Percentiles rank a stretch among this genome's conserved stretches.
These are phyloP conservation scores for Hippocampus mohnikei DNA, from an alignment of 2,113 vertebrate species.

Conservation along the genomic window DNA sequence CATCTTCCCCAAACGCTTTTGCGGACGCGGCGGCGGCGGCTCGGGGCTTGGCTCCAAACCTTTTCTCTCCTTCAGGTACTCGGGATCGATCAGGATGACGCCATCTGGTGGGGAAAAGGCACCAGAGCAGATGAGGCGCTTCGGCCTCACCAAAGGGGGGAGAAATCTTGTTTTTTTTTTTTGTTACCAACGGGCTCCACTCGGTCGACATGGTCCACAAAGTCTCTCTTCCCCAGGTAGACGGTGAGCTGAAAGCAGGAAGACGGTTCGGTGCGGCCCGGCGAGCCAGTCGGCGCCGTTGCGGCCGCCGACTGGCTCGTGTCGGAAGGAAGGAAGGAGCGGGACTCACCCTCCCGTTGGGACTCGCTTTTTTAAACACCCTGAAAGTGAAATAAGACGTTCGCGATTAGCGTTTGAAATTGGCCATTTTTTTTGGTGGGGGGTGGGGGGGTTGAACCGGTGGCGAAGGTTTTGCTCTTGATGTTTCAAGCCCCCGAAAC, in stretches of 20 bases:
- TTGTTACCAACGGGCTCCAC: constrained; percentile 75
- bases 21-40: fast-evolving
- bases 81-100: constrained; percentile 90
- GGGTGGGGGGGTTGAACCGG: no score
- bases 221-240: constrained; percentile 79
- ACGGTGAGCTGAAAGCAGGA: constrained; percentile 68
- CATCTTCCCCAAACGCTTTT: not conserved
- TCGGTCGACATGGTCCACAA: constrained; percentile 76
- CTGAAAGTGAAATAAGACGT: constrained; percentile 54
- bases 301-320: no score
- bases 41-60: constrained; percentile 60
- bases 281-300: not conserved
- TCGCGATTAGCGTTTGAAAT: not conserved
- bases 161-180: no score
- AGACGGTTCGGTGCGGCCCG: not conserved
- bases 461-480: no score
- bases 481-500: no score
- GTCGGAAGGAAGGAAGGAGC: no score
- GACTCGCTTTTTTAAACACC: constrained; percentile 89
- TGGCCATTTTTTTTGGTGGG: no score
- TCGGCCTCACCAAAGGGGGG: no score
- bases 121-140: not conserved
- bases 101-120: constrained; percentile 76
- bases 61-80: constrained; percentile 95
- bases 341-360: constrained; percentile 77